Evolutionary conservation across 2,888 invertebrate genomes (phyloP), one percentile per base, ranked within the genome.

Genomic region (Aproaerema taeniolella): DNA sequence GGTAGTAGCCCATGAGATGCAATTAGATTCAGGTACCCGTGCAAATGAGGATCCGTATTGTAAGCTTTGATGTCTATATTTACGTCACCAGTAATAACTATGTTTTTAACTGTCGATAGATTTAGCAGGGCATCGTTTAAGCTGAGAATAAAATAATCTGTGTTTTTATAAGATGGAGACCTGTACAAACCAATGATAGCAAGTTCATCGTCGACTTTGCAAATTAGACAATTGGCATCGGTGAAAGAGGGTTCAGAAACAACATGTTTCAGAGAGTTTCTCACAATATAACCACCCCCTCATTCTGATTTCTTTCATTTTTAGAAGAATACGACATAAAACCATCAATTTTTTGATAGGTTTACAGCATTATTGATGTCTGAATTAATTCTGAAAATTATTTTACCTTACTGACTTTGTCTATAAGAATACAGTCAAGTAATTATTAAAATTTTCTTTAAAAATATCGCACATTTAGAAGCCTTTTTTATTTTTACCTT

Each of bases 1-100:
- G 49, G 47, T 7, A 47, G 14, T 0, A 50, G 26, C 2, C 50
- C 46, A 36, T 46, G 42, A 8, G 31, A 39, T n/a, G 50, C 45
- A 1, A 40, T 20, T 9, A 42, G 5, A 9, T 36, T 42, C 7
- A 51, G 16, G 16, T 49, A 48, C n/a, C 43, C 39, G 9, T 25
- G 12, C 13, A 28, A 35, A n/a, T 33, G 38, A 6, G 24, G 4
- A 35, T 49, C 50, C 1, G 7, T 28, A 4, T 13, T 44, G 13
- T n/a, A n/a, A n/a, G n/a, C n/a, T n/a, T n/a, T n/a, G n/a, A n/a
- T n/a, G n/a, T n/a, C n/a, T n/a, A n/a, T 43, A 29, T 47, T 42
- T 1, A 43, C 38, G 24, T 47, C 41, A 11, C 41, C 44, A 1
- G 38, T 37, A 10, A 47, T 13, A 31, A 41, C 31, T 6, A 45